These are phyloP conservation scores for Semotilus atromaculatus DNA, from an alignment of 2,797 vertebrate genomes.

Conservation along the genomic window DNA sequence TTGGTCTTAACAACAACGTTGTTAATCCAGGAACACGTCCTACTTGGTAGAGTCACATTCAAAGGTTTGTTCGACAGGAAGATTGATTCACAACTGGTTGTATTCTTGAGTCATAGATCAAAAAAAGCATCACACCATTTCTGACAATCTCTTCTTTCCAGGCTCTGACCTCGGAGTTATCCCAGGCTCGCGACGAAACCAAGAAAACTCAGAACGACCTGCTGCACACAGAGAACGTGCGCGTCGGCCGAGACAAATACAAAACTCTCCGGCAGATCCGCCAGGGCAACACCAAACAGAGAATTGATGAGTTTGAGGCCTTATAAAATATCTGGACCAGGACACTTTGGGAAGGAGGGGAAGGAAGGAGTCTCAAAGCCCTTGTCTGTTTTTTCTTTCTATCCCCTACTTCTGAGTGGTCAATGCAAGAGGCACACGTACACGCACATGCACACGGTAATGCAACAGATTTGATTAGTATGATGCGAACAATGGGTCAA, in stretches of 20 bases:
- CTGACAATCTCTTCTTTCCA: constrained; percentile 57
- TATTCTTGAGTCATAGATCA: background rate
- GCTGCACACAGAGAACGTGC: constrained; percentile 90
- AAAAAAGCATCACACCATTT: background rate
- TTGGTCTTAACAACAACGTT: background rate
- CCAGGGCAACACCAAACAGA: constrained; percentile 97
- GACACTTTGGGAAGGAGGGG: constrained; percentile 8
- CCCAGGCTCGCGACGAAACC: constrained; percentile 87
- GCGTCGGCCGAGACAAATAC: constrained; percentile 93
- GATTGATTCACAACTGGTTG: background rate
- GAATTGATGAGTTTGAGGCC: constrained; percentile 95
- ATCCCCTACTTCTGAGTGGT: constrained; percentile 73
- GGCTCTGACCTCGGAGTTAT: constrained; percentile 90
- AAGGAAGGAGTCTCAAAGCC: background rate
- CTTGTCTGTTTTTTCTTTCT: constrained; percentile 57
- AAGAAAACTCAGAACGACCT: constrained; percentile 93
- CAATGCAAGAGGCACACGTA: constrained; percentile 57
- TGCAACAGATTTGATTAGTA: constrained; percentile 4
- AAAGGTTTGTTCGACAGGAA: background rate
- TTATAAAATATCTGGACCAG: constrained; percentile 77
- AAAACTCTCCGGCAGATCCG: constrained; percentile 96
- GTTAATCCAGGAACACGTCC: background rate
- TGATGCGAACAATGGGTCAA: background rate
- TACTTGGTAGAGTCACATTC: background rate
- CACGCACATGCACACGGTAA: constrained; percentile 30